Percentiles rank a stretch among this genome's conserved stretches.
Evolutionary conservation across 2,113 vertebrate species (phyloP).

Genomic region (Xenopus laevis): DNA sequence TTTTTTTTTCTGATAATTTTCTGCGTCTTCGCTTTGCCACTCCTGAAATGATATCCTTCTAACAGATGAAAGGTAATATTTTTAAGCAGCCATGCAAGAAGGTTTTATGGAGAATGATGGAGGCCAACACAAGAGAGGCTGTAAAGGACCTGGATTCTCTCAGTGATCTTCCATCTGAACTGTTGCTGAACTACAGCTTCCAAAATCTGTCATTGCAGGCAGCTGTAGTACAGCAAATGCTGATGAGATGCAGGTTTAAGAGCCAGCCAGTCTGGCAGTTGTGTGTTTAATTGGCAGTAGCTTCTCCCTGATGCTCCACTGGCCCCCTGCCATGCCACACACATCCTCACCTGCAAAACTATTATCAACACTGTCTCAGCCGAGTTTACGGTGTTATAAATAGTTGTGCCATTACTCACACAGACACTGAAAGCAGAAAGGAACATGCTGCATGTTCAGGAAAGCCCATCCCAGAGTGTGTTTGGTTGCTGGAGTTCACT

Average conservation of each 20-base stretch:
- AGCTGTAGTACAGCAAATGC: no score
- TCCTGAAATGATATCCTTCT: constrained; percentile 31
- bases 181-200: no score
- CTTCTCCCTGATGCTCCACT: no score
- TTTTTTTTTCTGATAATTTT: constrained; percentile 41
- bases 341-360: no score
- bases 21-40: constrained; percentile 20
- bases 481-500: constrained; percentile 9
- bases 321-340: no score
- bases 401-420: not conserved
- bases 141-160: not conserved
- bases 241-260: no score
- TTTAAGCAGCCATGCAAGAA: constrained; percentile 31
- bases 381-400: not conserved
- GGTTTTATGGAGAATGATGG: constrained; percentile 5
- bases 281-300: no score
- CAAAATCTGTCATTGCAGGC: no score
- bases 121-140: not conserved
- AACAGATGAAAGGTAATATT: constrained; percentile 42
- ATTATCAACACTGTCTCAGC: no score
- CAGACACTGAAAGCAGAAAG: not conserved
- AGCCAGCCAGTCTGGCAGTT: no score
- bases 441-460: not conserved
- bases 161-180: no score
- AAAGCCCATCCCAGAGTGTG: constrained; percentile 10